phyloP scores from a whole-genome alignment of 2,113 vertebrate genomes.

The Romanogobio albipinnatus region DNA sequence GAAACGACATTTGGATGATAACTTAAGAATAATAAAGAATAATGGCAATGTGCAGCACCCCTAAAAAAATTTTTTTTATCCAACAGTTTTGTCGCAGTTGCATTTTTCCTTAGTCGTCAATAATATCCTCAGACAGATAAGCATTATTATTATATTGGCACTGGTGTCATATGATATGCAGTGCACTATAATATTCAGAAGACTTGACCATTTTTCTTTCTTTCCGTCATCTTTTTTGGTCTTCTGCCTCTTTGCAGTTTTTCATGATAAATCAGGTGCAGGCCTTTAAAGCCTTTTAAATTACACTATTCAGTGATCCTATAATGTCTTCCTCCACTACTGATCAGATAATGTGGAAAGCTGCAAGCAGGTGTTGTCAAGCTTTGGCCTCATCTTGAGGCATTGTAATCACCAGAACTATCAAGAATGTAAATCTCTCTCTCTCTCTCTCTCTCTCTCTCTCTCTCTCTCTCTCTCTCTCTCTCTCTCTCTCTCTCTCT shows the following conservation, averaged over 20 bases:
- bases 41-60: not conserved
- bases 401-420: conserved; percentile 16
- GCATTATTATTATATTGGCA: not conserved
- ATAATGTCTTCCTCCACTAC: not conserved
- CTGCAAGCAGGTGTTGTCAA: conserved; percentile 8
- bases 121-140: not conserved
- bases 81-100: not conserved
- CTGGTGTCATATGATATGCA: not conserved
- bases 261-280: not conserved
- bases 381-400: not conserved
- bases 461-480: not conserved
- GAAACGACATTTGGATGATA: not conserved
- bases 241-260: not conserved
- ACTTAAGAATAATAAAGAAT: not conserved
- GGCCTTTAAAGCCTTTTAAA: conserved; percentile 13
- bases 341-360: conserved; percentile 8
- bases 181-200: not conserved
- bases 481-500: not conserved
- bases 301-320: not conserved
- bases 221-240: not conserved
- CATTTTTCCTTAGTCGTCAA: not conserved
- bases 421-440: conserved; percentile 15
- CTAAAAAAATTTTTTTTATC: not conserved
- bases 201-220: conserved; percentile 8
- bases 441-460: not conserved